These are phyloP conservation scores for Terrapene triunguis DNA, from an alignment of 2,113 vertebrate species.

Conservation along the genomic window DNA sequence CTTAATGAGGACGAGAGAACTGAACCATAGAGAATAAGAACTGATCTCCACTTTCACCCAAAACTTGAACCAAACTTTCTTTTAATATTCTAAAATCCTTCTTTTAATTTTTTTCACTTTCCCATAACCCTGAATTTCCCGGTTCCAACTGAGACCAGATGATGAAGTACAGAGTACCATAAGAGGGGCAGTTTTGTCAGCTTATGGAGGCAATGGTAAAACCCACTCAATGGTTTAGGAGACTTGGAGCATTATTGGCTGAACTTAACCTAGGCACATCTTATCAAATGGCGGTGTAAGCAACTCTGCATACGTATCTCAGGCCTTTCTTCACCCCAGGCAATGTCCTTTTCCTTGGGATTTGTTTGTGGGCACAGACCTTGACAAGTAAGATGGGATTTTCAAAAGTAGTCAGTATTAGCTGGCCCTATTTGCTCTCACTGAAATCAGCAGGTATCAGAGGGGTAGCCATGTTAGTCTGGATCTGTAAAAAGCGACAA, in stretches of 20 bases:
- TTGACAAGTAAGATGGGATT: neutral
- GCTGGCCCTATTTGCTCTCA: accelerated
- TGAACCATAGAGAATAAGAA: neutral
- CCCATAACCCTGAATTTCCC: neutral
- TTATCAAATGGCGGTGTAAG: neutral
- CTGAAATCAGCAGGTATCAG: neutral
- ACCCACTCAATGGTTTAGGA: neutral
- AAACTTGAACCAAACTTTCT: neutral
- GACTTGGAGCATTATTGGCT: neutral
- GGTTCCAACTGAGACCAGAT: neutral
- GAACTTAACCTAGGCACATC: neutral
- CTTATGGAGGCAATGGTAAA: neutral
- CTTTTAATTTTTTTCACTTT: neutral
- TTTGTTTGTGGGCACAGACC: neutral
- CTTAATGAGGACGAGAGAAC: neutral
- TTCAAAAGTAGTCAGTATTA: neutral
- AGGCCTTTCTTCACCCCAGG: neutral
- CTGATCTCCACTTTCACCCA: neutral
- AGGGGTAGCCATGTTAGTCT: too few relatives aligned
- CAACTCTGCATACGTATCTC: neutral
- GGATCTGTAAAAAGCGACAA: too few relatives aligned
- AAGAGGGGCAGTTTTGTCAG: neutral
- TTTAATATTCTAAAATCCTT: neutral
- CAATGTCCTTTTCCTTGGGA: neutral
- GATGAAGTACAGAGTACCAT: neutral